Base-by-base conservation (phyloP, 1,140 invertebrate species). In the Neoseiulus cucumeris region DNA sequence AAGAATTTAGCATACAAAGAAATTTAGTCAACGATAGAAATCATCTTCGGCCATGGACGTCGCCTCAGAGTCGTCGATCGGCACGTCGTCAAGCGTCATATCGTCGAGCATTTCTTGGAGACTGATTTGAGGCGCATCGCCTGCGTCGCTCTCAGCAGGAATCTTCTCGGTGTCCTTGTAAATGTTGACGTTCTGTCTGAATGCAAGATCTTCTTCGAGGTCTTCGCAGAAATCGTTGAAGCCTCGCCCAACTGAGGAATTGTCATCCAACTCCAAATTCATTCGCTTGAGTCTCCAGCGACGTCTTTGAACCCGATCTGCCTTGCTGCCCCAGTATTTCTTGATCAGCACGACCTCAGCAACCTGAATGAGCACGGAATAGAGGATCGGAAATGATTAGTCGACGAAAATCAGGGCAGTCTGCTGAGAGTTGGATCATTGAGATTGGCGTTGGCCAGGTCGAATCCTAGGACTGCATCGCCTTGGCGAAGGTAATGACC, bases 51-150 rank as follows among this genome's bases (percentile, higher is more conserved):
- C 28, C 28, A 47, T 47, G 14, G 25, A 47, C 4, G 33, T 20
- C n/a, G 51, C 22, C 1, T 25, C 25, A 25, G 51, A 12, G 14
- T 59, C 51, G 9, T 59, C 51, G 14, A 59, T 59, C 22, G 51
- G 17, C 22, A 18, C 51, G 22, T 59, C 51, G 25, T 59, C 51
- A 2, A 59, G 51, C 22, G 74, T 71, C 67, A 98, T 78, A 78
- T 98, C 94, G 68, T 98, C 92, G 66, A 98, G 77, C 95, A 98
- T 98, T 78, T 98, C 95, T 67, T 89, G 87, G 0, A 98, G 79
- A n/a, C 86, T 89, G 66, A 97, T 89, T 69, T 83, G 80, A 1
- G 92, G 93, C 17, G 83, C 74, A 30, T 79, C 82, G 1, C 83
- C 82, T 73, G 86, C 85, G 71, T 86, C 83, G 66, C 76, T 69